Evolutionary conservation across 2,113 vertebrate genomes (phyloP).

Genomic region (Lepus europaeus): DNA sequence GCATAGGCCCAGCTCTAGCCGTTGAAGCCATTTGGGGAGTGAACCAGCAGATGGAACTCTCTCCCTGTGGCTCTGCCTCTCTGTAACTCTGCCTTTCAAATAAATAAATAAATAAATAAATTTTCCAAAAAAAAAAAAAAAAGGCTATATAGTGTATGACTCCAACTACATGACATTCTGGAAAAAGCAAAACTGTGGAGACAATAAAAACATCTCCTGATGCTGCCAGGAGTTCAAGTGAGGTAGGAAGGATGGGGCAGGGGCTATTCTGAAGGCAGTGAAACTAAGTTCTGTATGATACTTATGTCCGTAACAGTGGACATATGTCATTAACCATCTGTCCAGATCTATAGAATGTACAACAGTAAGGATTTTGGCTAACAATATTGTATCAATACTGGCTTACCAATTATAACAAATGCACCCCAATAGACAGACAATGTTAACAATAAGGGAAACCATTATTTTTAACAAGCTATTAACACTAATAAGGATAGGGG

Average conservation of each 20-base stretch:
- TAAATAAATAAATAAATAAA: too few relatives aligned
- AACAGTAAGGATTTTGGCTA: too few relatives aligned
- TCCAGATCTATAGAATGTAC: background rate
- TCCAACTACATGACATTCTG: conserved; percentile 16
- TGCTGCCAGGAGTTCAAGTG: background rate
- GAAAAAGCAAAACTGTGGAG: conserved; percentile 31
- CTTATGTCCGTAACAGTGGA: background rate
- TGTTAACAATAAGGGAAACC: background rate
- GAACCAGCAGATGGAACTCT: too few relatives aligned
- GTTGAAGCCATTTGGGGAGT: too few relatives aligned
- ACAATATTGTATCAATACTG: background rate
- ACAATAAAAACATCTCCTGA: background rate
- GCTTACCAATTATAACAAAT: background rate
- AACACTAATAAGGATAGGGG: background rate
- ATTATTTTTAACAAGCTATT: too few relatives aligned
- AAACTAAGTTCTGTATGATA: background rate
- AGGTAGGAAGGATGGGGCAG: background rate
- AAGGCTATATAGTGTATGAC: background rate
- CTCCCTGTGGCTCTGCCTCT: too few relatives aligned
- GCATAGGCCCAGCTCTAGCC: too few relatives aligned
- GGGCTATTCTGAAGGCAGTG: background rate
- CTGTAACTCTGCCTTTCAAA: too few relatives aligned
- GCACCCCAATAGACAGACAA: background rate
- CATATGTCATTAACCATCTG: background rate
- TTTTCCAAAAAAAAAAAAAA: background rate